phyloP scores from a whole-genome alignment of 2,113 vertebrate genomes.

The Cettia cetti region DNA sequence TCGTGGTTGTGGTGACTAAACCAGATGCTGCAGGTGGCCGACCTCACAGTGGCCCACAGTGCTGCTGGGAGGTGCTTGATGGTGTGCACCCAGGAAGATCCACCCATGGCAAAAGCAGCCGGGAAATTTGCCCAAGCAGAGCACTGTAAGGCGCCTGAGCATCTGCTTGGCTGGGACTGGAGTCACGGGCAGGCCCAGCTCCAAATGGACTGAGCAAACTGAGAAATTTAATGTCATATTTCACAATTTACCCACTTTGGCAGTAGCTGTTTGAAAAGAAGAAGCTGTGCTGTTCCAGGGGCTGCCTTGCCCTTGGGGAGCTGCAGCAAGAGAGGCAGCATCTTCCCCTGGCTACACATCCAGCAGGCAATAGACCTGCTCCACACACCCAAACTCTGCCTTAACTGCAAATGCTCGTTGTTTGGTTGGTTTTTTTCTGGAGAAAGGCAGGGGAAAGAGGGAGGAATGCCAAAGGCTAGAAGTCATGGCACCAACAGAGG shows the following conservation, averaged over 20 bases:
- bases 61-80: not conserved
- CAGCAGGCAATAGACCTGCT: not conserved
- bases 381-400: not conserved
- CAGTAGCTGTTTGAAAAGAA: not conserved
- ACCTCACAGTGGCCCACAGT: accelerated
- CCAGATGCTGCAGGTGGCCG: not conserved
- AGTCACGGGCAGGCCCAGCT: not conserved
- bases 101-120: not conserved
- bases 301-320: not conserved
- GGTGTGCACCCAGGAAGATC: not conserved
- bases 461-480: not conserved
- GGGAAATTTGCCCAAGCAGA: not conserved
- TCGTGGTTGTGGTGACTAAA: not conserved
- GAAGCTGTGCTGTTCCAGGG: not conserved
- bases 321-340: not conserved
- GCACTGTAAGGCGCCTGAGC: not conserved
- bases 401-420: not conserved
- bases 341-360: not conserved
- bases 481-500: not conserved
- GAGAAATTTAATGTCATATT: not conserved
- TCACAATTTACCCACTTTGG: not conserved
- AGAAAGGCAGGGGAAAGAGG: not conserved
- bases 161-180: not conserved
- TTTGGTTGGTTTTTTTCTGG: not conserved
- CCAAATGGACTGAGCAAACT: not conserved